Percentiles rank a stretch among this genome's conserved stretches.
Evolutionary conservation across 2,113 vertebrate species (phyloP).

Genomic region (Sarotherodon lohbergeri): DNA sequence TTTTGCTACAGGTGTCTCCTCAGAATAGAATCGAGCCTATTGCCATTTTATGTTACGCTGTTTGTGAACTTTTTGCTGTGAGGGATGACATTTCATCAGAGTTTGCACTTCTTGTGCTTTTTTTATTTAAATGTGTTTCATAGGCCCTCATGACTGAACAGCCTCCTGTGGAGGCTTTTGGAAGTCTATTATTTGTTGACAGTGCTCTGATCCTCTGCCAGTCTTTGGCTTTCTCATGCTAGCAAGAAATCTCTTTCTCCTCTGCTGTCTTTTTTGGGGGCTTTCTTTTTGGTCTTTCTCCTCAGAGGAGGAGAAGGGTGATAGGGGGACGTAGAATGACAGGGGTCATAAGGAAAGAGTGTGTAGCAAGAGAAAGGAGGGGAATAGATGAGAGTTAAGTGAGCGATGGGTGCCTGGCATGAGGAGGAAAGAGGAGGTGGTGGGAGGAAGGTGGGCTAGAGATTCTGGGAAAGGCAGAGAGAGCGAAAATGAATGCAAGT

Average conservation of each 20-base stretch:
- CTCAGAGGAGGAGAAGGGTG: constrained; percentile 11
- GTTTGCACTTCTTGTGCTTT: constrained; percentile 35
- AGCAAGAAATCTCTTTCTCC: constrained; percentile 27
- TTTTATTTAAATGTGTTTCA: constrained; percentile 2
- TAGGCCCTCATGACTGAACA: constrained; percentile 22
- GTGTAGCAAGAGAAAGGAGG: neutral
- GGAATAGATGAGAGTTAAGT: neutral
- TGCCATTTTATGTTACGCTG: constrained; percentile 6
- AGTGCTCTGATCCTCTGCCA: constrained; percentile 65
- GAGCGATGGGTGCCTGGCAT: neutral
- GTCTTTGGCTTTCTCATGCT: constrained; percentile 38
- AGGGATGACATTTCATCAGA: constrained; percentile 43
- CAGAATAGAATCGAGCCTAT: constrained; percentile 15
- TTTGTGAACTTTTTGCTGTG: constrained; percentile 20
- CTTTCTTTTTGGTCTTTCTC: constrained; percentile 2
- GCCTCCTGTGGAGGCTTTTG: constrained; percentile 43
- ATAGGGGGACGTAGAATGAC: neutral
- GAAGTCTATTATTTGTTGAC: constrained; percentile 59
- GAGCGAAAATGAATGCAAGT: neutral
- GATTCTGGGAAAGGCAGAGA: constrained; percentile 17
- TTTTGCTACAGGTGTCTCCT: constrained; percentile 17
- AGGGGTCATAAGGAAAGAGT: neutral
- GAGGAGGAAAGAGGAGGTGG: constrained; percentile 4
- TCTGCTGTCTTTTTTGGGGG: neutral
- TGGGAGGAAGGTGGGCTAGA: constrained; percentile 3